A percentile compares a stretch with the other conserved stretches of the same genome.
These are phyloP conservation scores for Trypoxylus dichotomus DNA, from an alignment of 1,140 invertebrate genomes.

Conservation along the genomic window DNA sequence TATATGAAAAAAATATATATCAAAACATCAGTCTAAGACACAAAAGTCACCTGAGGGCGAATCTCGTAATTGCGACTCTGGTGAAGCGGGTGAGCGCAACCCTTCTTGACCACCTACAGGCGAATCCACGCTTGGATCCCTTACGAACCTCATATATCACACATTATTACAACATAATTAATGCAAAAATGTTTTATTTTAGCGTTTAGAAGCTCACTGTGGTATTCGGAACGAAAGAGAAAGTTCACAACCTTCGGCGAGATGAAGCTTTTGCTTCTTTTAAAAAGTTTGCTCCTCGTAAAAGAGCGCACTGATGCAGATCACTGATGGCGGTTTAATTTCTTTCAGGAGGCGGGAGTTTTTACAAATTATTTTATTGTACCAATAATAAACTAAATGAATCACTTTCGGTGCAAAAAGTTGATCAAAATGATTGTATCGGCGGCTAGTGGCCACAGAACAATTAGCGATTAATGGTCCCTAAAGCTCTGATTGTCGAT, in stretches of 20 bases:
- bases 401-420: conserved; percentile 12
- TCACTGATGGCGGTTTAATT: conserved; percentile 4
- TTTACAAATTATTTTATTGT: conserved; percentile 1
- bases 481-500: conserved; percentile 32
- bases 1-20: neutral
- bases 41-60: conserved; percentile 49
- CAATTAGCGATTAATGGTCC: conserved; percentile 19
- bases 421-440: neutral
- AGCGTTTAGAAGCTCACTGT: conserved; percentile 14
- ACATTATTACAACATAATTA: conserved; percentile 14
- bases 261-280: conserved; percentile 1
- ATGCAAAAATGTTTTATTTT: neutral
- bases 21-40: conserved; percentile 34
- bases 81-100: conserved; percentile 46
- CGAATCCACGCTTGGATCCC: conserved; percentile 50
- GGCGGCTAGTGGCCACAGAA: conserved; percentile 7
- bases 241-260: conserved; percentile 2
- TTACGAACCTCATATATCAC: conserved; percentile 44
- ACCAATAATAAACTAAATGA: conserved; percentile 10
- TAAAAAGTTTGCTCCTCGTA: neutral
- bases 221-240: conserved; percentile 20
- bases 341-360: conserved; percentile 1
- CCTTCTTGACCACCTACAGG: conserved; percentile 46
- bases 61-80: conserved; percentile 43
- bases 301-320: neutral